Percentiles rank a stretch among this genome's conserved stretches.
Conservation (phyloP, 1,140 invertebrate species). For the Ctenoplectra terminalis region DNA sequence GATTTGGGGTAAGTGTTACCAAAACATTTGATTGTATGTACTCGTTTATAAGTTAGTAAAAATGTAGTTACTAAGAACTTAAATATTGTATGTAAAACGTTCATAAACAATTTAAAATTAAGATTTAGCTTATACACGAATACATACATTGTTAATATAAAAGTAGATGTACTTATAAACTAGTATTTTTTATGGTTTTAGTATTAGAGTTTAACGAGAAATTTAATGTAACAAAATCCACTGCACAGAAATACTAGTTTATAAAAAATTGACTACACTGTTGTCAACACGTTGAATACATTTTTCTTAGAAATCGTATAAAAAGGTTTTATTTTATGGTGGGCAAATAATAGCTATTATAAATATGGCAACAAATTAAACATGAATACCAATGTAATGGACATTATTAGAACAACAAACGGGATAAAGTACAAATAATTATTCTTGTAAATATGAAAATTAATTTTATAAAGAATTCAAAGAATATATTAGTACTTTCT, state of each 20-base stretch:
- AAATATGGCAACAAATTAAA: constrained; percentile 29
- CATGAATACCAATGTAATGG: neutral
- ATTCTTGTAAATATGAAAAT: constrained; percentile 15
- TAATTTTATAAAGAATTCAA: neutral
- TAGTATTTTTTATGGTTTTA: neutral
- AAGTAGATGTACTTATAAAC: neutral
- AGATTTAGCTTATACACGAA: constrained; percentile 1
- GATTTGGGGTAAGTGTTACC: constrained; percentile 20
- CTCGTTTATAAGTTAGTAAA: constrained; percentile 12
- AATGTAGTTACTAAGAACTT: neutral
- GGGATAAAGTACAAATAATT: constrained; percentile 20
- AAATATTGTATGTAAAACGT: neutral
- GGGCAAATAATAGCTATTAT: constrained; percentile 31
- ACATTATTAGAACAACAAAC: constrained; percentile 33
- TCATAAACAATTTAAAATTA: neutral
- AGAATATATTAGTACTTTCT: neutral
- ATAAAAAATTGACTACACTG: constrained; percentile 39
- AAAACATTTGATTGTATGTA: neutral
- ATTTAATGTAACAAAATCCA: neutral
- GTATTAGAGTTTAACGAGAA: neutral
- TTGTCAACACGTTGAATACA: constrained; percentile 17
- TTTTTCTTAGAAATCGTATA: constrained; percentile 24
- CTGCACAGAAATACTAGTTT: constrained; percentile 33
- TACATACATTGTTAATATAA: neutral
- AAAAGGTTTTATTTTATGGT: constrained; percentile 35